A percentile compares a stretch with the other conserved stretches of the same genome.
These are phyloP conservation scores for Macrobrachium rosenbergii DNA, from an alignment of 1,140 invertebrate genomes.

Conservation along the genomic window DNA sequence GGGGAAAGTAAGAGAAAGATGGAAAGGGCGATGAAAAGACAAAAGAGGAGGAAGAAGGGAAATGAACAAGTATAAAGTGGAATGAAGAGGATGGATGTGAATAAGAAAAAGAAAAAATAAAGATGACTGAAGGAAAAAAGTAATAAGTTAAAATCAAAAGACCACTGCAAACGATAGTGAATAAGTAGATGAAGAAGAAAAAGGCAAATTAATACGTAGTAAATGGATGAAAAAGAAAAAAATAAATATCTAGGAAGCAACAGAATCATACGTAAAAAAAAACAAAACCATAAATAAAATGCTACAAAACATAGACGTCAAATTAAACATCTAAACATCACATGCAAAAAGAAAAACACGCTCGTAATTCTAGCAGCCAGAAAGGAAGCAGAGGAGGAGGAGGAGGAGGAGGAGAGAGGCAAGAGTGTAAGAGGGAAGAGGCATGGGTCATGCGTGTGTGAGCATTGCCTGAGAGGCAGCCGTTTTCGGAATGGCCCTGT, in stretches of 20 bases:
- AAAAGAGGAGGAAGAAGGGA: not conserved
- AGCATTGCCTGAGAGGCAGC: not conserved
- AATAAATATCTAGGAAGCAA: not conserved
- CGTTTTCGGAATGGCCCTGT: too few species aligned
- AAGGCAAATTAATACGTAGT: not conserved
- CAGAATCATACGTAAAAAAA: not conserved
- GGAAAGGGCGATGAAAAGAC: not conserved
- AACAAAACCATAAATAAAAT: not conserved
- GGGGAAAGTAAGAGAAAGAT: not conserved
- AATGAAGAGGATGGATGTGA: too few species aligned
- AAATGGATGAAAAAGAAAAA: not conserved
- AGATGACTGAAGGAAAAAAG: not conserved
- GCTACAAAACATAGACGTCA: not conserved
- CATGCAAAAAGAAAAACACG: not conserved
- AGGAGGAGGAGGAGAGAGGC: not conserved
- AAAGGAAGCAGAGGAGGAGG: not conserved
- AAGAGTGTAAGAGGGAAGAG: not conserved
- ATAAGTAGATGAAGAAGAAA: not conserved
- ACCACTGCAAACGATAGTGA: not conserved
- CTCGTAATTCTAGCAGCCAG: not conserved
- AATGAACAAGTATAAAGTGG: not conserved
- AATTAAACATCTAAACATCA: not conserved
- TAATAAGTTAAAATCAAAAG: not conserved
- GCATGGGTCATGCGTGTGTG: not conserved
- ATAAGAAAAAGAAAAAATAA: not conserved